phyloP scores from a whole-genome alignment of 2,113 vertebrate species.

The Choloepus hoffmanni region DNA sequence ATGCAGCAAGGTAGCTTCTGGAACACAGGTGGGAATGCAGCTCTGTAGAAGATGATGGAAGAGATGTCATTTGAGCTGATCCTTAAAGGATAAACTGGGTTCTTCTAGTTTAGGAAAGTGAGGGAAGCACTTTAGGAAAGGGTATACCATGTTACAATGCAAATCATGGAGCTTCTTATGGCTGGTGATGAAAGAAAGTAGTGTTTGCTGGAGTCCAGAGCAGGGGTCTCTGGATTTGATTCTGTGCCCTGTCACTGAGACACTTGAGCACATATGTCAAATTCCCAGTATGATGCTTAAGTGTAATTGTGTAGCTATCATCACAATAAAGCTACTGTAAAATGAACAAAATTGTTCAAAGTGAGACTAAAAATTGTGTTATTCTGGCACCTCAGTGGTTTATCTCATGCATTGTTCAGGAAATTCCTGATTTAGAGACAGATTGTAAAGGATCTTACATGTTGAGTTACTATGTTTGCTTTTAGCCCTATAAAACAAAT shows the following conservation, averaged over 20 bases:
- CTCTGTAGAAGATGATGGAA: neutral
- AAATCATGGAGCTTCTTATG: accelerated
- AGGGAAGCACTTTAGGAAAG: neutral
- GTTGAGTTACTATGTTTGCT: neutral
- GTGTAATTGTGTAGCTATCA: accelerated
- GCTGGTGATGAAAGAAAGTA: no score
- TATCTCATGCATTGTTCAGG: neutral
- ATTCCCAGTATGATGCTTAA: accelerated
- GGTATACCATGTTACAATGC: accelerated
- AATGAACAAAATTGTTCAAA: accelerated
- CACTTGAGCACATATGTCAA: no score
- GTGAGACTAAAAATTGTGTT: accelerated
- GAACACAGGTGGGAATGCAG: neutral
- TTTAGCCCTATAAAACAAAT: neutral
- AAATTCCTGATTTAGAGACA: neutral
- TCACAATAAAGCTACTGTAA: accelerated
- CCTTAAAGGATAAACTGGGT: neutral
- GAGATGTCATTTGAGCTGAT: neutral
- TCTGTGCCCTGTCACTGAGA: neutral
- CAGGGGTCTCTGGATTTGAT: no score
- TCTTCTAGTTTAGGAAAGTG: neutral
- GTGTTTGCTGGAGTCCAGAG: neutral
- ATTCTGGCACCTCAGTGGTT: no score
- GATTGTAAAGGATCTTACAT: neutral
- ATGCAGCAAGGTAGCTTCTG: neutral